Evolutionary conservation across 2,797 vertebrate genomes (phyloP).

Genomic region (Syngnathus rostellatus): DNA sequence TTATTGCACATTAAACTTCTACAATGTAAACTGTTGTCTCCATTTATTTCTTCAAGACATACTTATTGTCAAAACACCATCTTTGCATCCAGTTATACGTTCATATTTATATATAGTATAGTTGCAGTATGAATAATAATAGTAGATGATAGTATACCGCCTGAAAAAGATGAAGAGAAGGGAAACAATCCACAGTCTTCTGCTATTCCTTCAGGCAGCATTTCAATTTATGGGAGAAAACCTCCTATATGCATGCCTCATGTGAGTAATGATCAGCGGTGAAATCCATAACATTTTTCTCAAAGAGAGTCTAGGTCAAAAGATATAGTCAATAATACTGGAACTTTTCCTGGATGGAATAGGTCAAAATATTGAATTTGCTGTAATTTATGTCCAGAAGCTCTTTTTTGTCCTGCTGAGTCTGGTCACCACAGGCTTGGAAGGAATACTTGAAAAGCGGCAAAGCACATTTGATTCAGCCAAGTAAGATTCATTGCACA

Average conservation of each 20-base stretch:
- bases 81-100: neutral
- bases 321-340: slow-evolving; percentile 8
- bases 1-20: neutral
- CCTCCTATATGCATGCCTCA: slow-evolving; percentile 39
- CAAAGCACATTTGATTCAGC: neutral
- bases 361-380: slow-evolving; percentile 7
- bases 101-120: slow-evolving; percentile 1
- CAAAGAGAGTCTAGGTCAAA: slow-evolving; percentile 49
- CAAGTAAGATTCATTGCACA: neutral
- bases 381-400: neutral
- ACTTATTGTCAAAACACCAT: neutral
- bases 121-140: neutral
- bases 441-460: neutral
- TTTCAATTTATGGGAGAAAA: slow-evolving; percentile 9
- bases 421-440: neutral
- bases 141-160: slow-evolving; percentile 17
- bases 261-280: slow-evolving; percentile 45
- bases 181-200: neutral
- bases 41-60: neutral
- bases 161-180: neutral
- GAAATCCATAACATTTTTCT: slow-evolving; percentile 21
- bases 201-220: neutral
- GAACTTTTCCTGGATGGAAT: neutral
- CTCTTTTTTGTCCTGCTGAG: neutral
- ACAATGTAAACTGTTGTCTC: neutral